phyloP scores from a whole-genome alignment of 2,797 vertebrate genomes.

The Loris lydekkerianus region DNA sequence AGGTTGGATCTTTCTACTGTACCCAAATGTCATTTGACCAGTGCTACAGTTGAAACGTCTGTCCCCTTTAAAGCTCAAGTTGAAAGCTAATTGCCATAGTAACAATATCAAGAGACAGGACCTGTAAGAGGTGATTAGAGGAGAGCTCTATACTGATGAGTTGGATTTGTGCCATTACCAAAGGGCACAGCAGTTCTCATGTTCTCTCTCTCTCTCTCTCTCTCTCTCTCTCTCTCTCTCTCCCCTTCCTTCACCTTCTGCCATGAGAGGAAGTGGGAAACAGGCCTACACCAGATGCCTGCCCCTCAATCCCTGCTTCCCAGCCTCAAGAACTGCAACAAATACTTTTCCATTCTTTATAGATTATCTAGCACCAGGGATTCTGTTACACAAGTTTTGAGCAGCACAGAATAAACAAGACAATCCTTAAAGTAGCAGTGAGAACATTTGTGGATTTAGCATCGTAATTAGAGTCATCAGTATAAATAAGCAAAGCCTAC shows the following conservation, averaged over 20 bases:
- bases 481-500: neutral
- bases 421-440: neutral
- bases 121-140: neutral
- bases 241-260: neutral
- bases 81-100: neutral
- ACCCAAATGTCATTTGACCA: neutral
- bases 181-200: neutral
- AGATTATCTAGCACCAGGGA: neutral
- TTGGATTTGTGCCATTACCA: neutral
- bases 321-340: neutral
- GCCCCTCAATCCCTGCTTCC: neutral
- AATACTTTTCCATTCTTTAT: neutral
- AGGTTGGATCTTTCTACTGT: neutral
- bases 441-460: neutral
- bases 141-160: rapidly evolving
- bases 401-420: neutral
- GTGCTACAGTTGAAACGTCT: neutral
- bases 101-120: neutral
- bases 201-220: neutral
- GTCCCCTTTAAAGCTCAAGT: neutral
- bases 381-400: neutral
- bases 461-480: neutral
- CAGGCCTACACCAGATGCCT: neutral
- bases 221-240: rapidly evolving
- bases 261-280: no score